Percentiles rank a stretch among this genome's conserved stretches.
phyloP scores from a whole-genome alignment of 2,113 vertebrate species.

The Gopherus evgoodei region DNA sequence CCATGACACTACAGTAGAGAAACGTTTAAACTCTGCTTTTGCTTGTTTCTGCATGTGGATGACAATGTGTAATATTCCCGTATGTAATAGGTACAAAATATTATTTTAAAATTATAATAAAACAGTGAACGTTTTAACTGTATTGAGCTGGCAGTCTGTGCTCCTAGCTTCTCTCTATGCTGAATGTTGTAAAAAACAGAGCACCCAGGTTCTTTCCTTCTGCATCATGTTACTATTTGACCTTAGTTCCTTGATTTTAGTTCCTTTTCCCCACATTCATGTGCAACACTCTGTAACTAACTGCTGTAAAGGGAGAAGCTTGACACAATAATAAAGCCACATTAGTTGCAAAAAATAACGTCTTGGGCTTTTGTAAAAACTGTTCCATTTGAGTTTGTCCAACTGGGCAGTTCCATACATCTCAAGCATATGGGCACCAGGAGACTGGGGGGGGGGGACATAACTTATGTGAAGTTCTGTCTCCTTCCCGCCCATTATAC shows the following conservation, averaged over 20 bases:
- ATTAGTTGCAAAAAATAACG: constrained; percentile 73
- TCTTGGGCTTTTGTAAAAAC: neutral
- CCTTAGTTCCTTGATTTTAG: constrained; percentile 70
- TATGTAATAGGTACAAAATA: constrained; percentile 84
- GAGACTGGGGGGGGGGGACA: neutral
- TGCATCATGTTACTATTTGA: constrained; percentile 80
- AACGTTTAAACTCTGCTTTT: constrained; percentile 81
- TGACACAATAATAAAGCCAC: constrained; percentile 88
- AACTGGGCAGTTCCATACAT: neutral
- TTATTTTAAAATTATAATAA: constrained; percentile 76
- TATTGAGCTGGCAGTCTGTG: constrained; percentile 80
- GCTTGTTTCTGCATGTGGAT: constrained; percentile 92
- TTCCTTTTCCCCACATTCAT: constrained; percentile 64
- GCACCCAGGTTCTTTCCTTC: constrained; percentile 71
- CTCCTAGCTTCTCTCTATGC: constrained; percentile 80
- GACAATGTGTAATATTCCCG: constrained; percentile 81
- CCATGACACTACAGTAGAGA: constrained; percentile 47
- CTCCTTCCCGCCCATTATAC: neutral
- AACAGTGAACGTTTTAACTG: constrained; percentile 83
- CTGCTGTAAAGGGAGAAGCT: constrained; percentile 87
- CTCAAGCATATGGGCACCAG: neutral
- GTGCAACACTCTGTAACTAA: constrained; percentile 88
- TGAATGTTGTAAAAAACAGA: constrained; percentile 82
- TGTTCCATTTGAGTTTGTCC: neutral
- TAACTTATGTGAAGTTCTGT: neutral